Evolutionary conservation across 2,888 invertebrate genomes (phyloP).

Genomic region (Caenorhabditis imperialis): DNA sequence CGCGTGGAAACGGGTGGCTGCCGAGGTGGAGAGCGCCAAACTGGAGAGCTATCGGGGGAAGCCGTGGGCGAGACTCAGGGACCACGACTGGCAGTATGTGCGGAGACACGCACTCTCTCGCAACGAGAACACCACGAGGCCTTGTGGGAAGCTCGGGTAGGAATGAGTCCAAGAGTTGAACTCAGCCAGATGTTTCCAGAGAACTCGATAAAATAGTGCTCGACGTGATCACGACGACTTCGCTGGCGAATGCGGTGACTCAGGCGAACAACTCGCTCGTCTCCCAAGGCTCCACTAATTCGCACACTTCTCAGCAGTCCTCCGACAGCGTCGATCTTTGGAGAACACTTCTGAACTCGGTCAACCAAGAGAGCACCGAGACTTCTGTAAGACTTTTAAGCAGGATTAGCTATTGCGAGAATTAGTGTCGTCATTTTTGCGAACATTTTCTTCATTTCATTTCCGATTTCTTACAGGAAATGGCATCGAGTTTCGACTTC

Average conservation of each 20-base stretch:
- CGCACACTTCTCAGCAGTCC: conserved; percentile 44
- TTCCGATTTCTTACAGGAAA: conserved; percentile 21
- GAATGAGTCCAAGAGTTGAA: too few relatives aligned
- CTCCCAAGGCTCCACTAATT: conserved; percentile 40
- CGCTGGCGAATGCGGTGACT: conserved; percentile 43
- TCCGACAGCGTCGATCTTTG: conserved; percentile 42
- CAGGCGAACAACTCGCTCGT: conserved; percentile 29
- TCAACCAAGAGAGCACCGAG: conserved; percentile 45
- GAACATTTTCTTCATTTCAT: not conserved
- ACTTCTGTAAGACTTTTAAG: conserved; percentile 29
- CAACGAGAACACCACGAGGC: conserved; percentile 46
- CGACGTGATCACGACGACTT: conserved; percentile 50
- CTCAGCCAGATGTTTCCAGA: conserved; percentile 27
- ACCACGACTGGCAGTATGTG: conserved; percentile 66
- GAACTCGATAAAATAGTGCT: conserved; percentile 53
- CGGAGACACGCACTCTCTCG: conserved; percentile 60
- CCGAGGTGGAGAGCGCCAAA: conserved; percentile 44
- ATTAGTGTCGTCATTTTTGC: not conserved
- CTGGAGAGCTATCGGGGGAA: conserved; percentile 56
- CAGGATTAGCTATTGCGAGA: too few relatives aligned
- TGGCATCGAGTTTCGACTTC: conserved; percentile 26
- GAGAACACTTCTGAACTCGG: conserved; percentile 23
- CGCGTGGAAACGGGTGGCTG: conserved; percentile 57
- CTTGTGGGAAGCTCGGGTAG: conserved; percentile 56
- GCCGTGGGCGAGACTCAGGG: conserved; percentile 58